Base-by-base conservation (phyloP, 2,797 vertebrate genomes). In the Myoxocephalus aenaeus region DNA sequence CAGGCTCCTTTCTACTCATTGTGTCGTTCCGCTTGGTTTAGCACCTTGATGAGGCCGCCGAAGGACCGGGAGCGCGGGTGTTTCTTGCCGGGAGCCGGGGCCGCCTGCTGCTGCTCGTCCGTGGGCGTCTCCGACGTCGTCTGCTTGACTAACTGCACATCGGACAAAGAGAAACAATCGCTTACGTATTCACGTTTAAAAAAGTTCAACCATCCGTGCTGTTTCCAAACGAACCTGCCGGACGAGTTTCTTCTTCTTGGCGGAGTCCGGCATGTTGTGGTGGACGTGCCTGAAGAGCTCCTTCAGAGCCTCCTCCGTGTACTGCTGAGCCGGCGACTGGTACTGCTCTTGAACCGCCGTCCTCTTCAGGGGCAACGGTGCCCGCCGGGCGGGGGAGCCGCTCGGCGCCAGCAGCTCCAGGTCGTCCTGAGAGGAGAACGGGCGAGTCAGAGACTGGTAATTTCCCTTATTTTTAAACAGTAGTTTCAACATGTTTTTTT, bases 211-310 rank as follows among this genome's bases (percentile, higher is more conserved):
- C n/a, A n/a, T n/a, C n/a, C n/a, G n/a, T n/a, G n/a, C n/a, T n/a
- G n/a, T n/a, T n/a, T n/a, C n/a, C n/a, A n/a, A n/a, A n/a, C 0
- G 0, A 25, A 99, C 98, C 97, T 99, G 97, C 79, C 96, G 94
- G 75, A 99, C 96, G 12, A 99, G 95, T 34, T 97, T 98, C 82
- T 98, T 99, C 93, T 99, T 99, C 94, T 99, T 99, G 68, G 98
- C 96, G 0, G 98, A 99, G 79, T 99, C 96, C 0, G 98, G 98
- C 97, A 99, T 97, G 79, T 94, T 97, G 88, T 97, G 96, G 87
- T 96, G 95, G 77, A 99, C 97, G 0, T 99, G 98, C 46, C 92
- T 94, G 90, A 97, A 99, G 32, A 99, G 96, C 57, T 99, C 97
- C 89, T 93, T 96, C 74, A 99, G 90, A 0, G 98, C 97, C 73